These are phyloP conservation scores for Neodiprion virginianus DNA, from an alignment of 1,140 invertebrate species.

Conservation along the genomic window DNA sequence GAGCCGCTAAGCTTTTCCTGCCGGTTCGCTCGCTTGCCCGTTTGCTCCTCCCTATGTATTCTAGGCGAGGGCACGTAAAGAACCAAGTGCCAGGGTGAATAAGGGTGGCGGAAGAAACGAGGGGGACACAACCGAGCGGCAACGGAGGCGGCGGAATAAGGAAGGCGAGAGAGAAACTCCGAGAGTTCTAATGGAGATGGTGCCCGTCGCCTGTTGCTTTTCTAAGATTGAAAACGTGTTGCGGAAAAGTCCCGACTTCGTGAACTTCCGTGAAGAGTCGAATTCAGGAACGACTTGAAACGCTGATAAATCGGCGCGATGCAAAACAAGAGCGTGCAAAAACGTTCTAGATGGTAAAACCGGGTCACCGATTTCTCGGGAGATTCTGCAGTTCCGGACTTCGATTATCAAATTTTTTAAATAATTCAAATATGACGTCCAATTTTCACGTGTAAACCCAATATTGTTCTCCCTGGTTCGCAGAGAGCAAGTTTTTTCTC, in stretches of 20 bases:
- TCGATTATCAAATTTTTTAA: too few species aligned
- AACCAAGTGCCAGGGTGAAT: not conserved
- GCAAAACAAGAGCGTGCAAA: not conserved
- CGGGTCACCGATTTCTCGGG: too few species aligned
- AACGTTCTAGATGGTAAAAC: too few species aligned
- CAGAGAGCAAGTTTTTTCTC: too few species aligned
- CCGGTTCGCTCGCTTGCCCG: not conserved
- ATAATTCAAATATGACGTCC: too few species aligned
- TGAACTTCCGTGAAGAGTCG: not conserved
- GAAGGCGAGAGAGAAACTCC: not conserved
- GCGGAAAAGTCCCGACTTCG: not conserved
- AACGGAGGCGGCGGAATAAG: too few species aligned
- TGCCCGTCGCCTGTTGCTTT: not conserved
- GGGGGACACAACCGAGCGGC: not conserved
- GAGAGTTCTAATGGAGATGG: not conserved
- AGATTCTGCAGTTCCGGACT: too few species aligned
- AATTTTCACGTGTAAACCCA: too few species aligned
- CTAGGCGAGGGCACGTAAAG: not conserved
- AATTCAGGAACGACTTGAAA: not conserved
- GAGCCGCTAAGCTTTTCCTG: not conserved
- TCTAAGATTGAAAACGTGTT: slow-evolving; percentile 5
- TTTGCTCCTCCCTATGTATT: slow-evolving; percentile 3
- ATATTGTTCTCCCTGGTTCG: too few species aligned
- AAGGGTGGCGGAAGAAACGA: not conserved
- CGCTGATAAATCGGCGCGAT: not conserved